A percentile compares a stretch with the other conserved stretches of the same genome.
These are phyloP conservation scores for Acronicta leporina DNA, from an alignment of 2,888 invertebrate species.

Conservation along the genomic window DNA sequence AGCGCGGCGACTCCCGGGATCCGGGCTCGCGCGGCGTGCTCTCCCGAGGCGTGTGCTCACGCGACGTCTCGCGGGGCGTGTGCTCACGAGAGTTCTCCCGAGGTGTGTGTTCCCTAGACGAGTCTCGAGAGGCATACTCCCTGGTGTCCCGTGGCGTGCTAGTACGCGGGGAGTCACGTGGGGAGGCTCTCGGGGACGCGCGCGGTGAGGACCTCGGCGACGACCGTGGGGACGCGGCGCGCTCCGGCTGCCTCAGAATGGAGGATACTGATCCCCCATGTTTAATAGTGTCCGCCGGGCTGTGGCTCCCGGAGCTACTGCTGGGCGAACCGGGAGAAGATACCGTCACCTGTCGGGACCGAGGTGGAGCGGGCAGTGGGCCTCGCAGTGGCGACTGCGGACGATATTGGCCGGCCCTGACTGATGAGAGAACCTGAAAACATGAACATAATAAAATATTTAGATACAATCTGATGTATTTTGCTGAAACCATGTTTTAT, in stretches of 20 bases:
- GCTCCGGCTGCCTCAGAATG: conserved; percentile 82
- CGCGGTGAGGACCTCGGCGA: conserved; percentile 81
- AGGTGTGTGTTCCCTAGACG: conserved; percentile 76
- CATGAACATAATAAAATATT: not conserved
- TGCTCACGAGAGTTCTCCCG: conserved; percentile 64
- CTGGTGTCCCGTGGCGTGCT: conserved; percentile 72
- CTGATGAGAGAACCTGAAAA: conserved; percentile 91
- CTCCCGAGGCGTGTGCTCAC: conserved; percentile 68
- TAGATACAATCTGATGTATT: conserved; percentile 1
- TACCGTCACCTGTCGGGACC: conserved; percentile 84
- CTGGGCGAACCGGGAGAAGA: conserved; percentile 96
- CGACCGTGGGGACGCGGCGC: conserved; percentile 75
- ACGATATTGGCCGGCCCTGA: conserved; percentile 92
- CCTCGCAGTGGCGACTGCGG: conserved; percentile 92
- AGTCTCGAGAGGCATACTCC: conserved; percentile 71
- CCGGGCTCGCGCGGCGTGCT: conserved; percentile 61
- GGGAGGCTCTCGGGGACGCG: conserved; percentile 72
- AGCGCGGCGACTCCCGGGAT: conserved; percentile 65
- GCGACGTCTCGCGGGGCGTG: conserved; percentile 71
- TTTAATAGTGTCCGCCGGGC: conserved; percentile 93
- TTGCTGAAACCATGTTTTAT: too few species aligned
- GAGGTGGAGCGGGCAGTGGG: conserved; percentile 87
- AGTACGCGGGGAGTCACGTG: conserved; percentile 79
- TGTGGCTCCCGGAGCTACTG: conserved; percentile 95
- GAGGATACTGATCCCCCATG: conserved; percentile 88